A percentile compares a stretch with the other conserved stretches of the same genome.
Conservation (phyloP, 2,888 invertebrate genomes). For the Tiliacea citrago region DNA sequence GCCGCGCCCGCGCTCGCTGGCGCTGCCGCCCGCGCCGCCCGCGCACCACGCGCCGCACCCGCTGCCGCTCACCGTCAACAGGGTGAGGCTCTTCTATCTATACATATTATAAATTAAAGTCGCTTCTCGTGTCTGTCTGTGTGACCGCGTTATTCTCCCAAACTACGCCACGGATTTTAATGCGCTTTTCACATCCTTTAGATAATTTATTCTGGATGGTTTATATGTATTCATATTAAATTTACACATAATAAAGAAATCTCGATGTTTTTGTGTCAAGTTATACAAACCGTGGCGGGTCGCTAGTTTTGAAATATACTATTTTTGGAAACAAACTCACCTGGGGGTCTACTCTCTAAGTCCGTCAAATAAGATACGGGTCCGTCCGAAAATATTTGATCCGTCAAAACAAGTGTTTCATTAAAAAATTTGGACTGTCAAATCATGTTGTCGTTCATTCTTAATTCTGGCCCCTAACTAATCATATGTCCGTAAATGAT, state of each 20-base stretch:
- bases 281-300: neutral
- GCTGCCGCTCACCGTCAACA: slow-evolving; percentile 27
- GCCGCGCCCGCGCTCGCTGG: slow-evolving; percentile 84
- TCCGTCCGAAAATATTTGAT: too few relatives aligned
- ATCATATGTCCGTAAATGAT: too few relatives aligned
- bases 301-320: neutral
- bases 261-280: neutral
- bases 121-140: neutral
- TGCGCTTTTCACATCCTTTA: neutral
- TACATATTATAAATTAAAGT: neutral
- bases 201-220: neutral
- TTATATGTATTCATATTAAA: neutral
- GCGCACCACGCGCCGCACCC: slow-evolving; percentile 19
- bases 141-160: neutral
- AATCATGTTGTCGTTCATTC: too few relatives aligned
- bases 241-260: neutral
- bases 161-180: neutral
- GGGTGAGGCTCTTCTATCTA: slow-evolving; percentile 20
- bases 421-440: too few relatives aligned
- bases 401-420: too few relatives aligned
- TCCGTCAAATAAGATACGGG: too few relatives aligned
- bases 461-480: too few relatives aligned
- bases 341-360: too few relatives aligned
- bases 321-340: neutral
- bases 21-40: slow-evolving; percentile 69